Base-by-base conservation (phyloP, 1,140 invertebrate species). In the Latrodectus geometricus region DNA sequence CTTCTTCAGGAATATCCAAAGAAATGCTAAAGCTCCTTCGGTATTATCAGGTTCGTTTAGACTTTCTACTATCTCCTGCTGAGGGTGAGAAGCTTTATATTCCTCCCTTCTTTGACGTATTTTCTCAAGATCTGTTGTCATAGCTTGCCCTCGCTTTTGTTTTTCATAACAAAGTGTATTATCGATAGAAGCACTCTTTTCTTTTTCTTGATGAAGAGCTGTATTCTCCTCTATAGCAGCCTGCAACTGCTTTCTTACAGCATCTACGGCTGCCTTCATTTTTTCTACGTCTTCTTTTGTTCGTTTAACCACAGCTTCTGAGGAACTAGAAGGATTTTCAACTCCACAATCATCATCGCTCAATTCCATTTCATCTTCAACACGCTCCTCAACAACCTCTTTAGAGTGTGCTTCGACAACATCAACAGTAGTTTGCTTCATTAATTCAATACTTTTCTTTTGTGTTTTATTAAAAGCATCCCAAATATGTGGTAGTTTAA, bases 401-500 rank as follows among this genome's bases (percentile, higher is more conserved):
- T 96, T 95, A 88, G 95, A 91, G 89, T 96, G 95, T 49, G 94
- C 92, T 56, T 94, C 93, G 90, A 95, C 94, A 9, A 88, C 74
- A 56, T 85, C 87, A 96, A 95, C 94, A 80, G 96, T 95, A 93
- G 97, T 96, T 93, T 97, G 98, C 93, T 79, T 97, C 97, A 97
- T 98, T 90, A 96, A 95, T 92, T 98, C 97, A 93, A 98, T 97
- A 93, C 98, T 98, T 94, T 98, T 98, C 92, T 97, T 93, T 93
- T 98, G 97, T 88, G 97, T 96, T 94, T 98, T 98, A 92, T 96
- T 97, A 94, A 99, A 98, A 94, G 98, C 97, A 94, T 99, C 97
- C 97, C 97, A 98, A 92, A 97, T 96, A 92, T 97, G 97, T 95
- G 98, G 97, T 93, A 98, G 97, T 92, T 95, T 95, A 90, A 97